Evolutionary conservation across 2,888 invertebrate species (phyloP), one percentile per base, ranked within the genome.

Genomic region (Megalurothrips usitatus): DNA sequence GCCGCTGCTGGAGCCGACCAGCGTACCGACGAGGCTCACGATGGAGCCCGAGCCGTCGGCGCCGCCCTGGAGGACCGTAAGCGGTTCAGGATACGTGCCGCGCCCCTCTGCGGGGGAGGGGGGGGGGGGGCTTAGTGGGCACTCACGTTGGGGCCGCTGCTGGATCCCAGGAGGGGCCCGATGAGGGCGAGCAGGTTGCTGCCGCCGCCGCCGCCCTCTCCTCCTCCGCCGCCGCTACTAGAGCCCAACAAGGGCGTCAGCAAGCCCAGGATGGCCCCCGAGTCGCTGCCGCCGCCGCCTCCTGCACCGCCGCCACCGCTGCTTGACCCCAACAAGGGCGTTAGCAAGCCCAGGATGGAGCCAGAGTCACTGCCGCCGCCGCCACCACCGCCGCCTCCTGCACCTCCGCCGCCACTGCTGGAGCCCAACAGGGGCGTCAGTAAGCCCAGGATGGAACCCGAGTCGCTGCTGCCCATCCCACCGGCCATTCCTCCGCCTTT

Each of bases 381-480:
- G 17, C 83, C 82, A 3, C 80, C 82, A 0, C 82, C 83, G 80
- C 26, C 79, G n/a, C n/a, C n/a, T n/a, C 63, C 68, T 47, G 49
- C 63, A 26, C 78, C 79, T 52, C 52, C 49, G 47, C 47, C 81
- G 48, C 80, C 83, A 79, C 84, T 84, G 82, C 83, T 83, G 78
- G 82, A 82, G 10, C 84, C 84, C 17, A 84, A 78, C 14, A 85
- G 81, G n/a, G 84, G 84, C 17, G 83, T 83, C 14, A 85, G 78
- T 28, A 85, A 81, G 34, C 83, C 83, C 19, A 85, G 80, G 34
- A 84, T 82, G 49, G 84, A 84, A 9, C 83, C 83, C 11, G 84
- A 83, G 80, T 84, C 84, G 0, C 84, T 83, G 52, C 83, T 82
- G 26, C 26, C 68, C 34, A 43, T 43, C 3, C 34, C 34, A 6